Evolutionary conservation across 2,888 invertebrate genomes (phyloP).

Genomic region (Gandaritis pyraliata): DNA sequence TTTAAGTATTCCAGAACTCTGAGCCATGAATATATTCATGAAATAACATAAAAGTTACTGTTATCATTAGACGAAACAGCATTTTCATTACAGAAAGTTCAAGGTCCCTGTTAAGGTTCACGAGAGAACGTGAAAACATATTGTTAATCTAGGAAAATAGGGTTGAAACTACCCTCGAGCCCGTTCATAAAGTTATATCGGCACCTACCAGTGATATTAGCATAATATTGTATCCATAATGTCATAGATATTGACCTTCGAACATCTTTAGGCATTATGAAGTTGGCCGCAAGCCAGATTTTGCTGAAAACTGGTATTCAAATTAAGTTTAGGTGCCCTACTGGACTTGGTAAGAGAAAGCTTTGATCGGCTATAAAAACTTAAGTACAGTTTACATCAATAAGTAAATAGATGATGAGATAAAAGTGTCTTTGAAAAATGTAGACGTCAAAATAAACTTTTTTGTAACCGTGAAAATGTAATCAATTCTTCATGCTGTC

Average conservation of each 20-base stretch:
- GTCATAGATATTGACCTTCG: constrained; percentile 42
- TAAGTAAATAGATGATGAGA: too few species aligned
- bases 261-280: constrained; percentile 25
- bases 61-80: too few species aligned
- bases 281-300: constrained; percentile 12
- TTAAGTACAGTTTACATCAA: too few species aligned
- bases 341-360: too few species aligned
- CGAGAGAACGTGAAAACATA: constrained; percentile 14
- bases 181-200: constrained; percentile 39
- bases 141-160: constrained; percentile 20
- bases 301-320: constrained; percentile 6
- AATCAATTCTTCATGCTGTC: too few species aligned
- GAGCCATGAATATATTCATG: too few species aligned
- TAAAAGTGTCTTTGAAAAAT: too few species aligned
- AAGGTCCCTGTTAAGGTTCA: not conserved
- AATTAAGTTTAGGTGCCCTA: not conserved
- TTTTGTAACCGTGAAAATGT: too few species aligned
- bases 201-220: constrained; percentile 50
- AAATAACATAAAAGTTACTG: too few species aligned
- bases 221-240: constrained; percentile 67
- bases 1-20: too few species aligned
- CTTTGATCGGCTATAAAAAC: too few species aligned
- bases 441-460: too few species aligned
- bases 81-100: not conserved
- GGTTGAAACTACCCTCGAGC: constrained; percentile 24